A percentile compares a stretch with the other conserved stretches of the same genome.
phyloP scores from a whole-genome alignment of 1,140 invertebrate species.

The Andricus grossulariae region DNA sequence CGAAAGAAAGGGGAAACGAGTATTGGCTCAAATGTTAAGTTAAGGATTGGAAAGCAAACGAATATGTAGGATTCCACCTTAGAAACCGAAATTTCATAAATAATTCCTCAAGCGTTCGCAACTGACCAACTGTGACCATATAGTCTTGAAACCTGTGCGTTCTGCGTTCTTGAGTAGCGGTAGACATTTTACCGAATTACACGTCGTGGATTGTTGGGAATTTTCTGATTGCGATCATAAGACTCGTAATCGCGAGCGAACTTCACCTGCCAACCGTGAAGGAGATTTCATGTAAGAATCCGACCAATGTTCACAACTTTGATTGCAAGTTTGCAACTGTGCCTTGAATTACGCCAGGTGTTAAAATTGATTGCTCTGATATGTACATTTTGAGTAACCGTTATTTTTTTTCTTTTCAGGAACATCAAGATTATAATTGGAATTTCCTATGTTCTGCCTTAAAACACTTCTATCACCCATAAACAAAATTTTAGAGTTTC shows the following conservation, averaged over 20 bases:
- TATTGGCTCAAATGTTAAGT: neutral
- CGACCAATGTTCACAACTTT: conserved; percentile 1
- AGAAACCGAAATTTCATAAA: conserved; percentile 50
- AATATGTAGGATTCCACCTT: conserved; percentile 24
- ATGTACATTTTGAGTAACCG: conserved; percentile 3
- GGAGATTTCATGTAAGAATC: conserved; percentile 15
- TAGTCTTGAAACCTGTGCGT: conserved; percentile 37
- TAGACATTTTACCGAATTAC: no score
- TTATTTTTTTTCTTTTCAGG: neutral
- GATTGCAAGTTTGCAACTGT: neutral
- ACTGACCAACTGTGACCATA: conserved; percentile 41
- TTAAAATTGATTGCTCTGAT: conserved; percentile 9
- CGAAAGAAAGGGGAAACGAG: neutral
- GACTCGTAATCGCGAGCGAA: neutral
- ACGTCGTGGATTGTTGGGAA: no score
- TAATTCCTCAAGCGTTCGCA: conserved; percentile 38
- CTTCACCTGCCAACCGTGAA: conserved; percentile 9
- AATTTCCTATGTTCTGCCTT: neutral
- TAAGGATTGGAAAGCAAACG: conserved; percentile 37
- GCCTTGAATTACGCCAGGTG: neutral
- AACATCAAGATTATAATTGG: neutral
- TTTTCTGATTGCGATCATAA: no score
- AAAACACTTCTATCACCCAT: no score
- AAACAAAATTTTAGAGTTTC: no score
- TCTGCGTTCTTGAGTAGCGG: neutral